Evolutionary conservation across 2,888 invertebrate species (phyloP), one percentile per base, ranked within the genome.

Genomic region (Ariolimax columbianus): DNA sequence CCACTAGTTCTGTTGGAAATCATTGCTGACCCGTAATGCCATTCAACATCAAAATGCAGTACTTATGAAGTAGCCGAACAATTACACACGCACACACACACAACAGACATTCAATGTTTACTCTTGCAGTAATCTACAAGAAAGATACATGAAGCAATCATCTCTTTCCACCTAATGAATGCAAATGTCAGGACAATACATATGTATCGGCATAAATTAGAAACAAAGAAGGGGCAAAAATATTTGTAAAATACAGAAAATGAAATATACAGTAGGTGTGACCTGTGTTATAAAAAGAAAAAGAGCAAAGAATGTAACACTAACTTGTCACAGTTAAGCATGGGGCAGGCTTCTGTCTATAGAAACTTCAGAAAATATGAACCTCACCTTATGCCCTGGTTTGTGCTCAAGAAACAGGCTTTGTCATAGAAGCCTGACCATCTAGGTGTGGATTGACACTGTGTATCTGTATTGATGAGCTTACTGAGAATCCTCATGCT

Each of bases 11-110:
- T 63, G n/a, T n/a, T 63, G 59, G 59, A 63, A 63, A 23, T 63
- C 59, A 63, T 2, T 63, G n/a, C 59, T 63, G 59, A 63, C 59
- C 59, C 59, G 59, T 63, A 63, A 63, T 63, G 59, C n/a, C 26
- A 63, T 63, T 7, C 26, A 63, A 63, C 59, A 63, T 26, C 17
- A 63, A 63, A 63, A 4, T 14, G 17, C 7, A 63, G 9, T 23
- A n/a, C 23, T 63, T n/a, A n/a, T n/a, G 3, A 63, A 63, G 59
- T 63, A n/a, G n/a, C 4, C n/a, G 4, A 63, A 63, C n/a, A 23
- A 63, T 63, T 23, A 63, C 4, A 63, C 11, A 63, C n/a, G 59
- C n/a, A 63, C 23, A 63, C 4, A 63, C 11, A 63, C n/a, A n/a
- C n/a, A 63, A 9, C 26, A 63, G 26, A 4, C 26, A 63, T n/a